These are phyloP conservation scores for Caenorhabditis latens DNA, from an alignment of 1,140 invertebrate species.

Conservation along the genomic window DNA sequence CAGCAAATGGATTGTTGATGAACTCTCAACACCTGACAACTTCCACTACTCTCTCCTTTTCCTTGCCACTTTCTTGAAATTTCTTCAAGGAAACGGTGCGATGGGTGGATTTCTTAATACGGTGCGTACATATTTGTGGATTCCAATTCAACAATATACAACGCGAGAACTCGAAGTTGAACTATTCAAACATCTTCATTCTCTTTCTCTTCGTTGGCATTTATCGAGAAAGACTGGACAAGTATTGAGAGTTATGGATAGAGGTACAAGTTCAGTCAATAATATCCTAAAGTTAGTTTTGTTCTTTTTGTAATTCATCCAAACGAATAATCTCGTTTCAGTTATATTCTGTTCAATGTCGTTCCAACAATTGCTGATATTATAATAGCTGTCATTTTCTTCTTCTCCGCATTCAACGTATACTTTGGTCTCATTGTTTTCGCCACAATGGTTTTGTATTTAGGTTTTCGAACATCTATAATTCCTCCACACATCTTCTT, in stretches of 20 bases:
- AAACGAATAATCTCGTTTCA: conserved; percentile 78
- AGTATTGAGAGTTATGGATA: conserved; percentile 92
- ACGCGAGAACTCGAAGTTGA: conserved; percentile 86
- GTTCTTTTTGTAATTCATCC: background rate
- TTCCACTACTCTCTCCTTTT: conserved; percentile 91
- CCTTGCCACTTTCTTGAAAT: conserved; percentile 88
- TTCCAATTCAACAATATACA: conserved; percentile 93
- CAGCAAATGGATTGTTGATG: conserved; percentile 85
- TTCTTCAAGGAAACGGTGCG: conserved; percentile 85
- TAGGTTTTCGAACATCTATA: conserved; percentile 81
- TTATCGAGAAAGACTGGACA: conserved; percentile 92
- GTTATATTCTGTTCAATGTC: conserved; percentile 83
- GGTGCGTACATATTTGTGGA: conserved; percentile 91
- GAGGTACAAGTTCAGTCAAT: conserved; percentile 93
- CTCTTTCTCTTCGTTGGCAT: conserved; percentile 85
- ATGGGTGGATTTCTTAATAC: conserved; percentile 88
- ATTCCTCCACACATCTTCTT: background rate
- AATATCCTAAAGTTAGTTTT: conserved; percentile 85
- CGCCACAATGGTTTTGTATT: conserved; percentile 90
- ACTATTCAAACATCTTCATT: conserved; percentile 72
- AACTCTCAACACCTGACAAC: conserved; percentile 64
- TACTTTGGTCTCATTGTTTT: conserved; percentile 96
- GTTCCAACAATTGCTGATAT: conserved; percentile 92
- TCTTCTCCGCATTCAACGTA: conserved; percentile 87
- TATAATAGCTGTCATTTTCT: conserved; percentile 90